A percentile compares a stretch with the other conserved stretches of the same genome.
Conservation (phyloP, 1,140 invertebrate species). For the Anastrepha ludens region DNA sequence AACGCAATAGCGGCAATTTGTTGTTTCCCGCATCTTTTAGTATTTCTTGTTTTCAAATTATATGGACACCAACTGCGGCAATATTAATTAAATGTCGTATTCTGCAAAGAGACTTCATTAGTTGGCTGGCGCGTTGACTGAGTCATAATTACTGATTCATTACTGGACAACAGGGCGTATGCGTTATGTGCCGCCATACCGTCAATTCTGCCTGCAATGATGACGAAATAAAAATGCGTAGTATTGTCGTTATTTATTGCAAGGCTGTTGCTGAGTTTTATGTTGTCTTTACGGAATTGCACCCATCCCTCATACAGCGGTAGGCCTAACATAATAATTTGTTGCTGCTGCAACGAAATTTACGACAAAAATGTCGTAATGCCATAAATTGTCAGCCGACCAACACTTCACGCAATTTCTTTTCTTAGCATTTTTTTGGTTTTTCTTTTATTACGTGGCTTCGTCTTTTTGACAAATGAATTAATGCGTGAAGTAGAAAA, state of each 20-base stretch:
- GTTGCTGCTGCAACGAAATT: not conserved
- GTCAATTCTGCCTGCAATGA: not conserved
- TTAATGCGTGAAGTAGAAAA: constrained; percentile 1
- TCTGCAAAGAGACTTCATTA: constrained; percentile 24
- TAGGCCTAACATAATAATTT: not conserved
- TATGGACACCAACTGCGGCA: too few species aligned
- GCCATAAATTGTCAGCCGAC: not conserved
- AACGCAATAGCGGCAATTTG: not conserved
- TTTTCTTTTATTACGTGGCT: not conserved
- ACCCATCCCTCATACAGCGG: not conserved
- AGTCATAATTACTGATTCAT: not conserved
- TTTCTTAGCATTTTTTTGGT: not conserved
- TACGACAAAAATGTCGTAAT: not conserved
- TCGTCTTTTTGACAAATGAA: not conserved
- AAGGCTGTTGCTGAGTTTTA: not conserved
- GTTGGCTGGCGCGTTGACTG: not conserved
- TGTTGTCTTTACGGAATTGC: not conserved
- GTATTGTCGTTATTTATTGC: constrained; percentile 15
- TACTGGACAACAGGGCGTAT: not conserved
- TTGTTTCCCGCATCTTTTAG: not conserved
- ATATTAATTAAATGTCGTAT: not conserved
- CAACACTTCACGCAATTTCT: not conserved
- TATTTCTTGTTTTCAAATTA: not conserved
- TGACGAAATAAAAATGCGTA: constrained; percentile 1
- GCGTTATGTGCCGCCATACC: not conserved